Evolutionary conservation across 1,140 invertebrate genomes (phyloP).

Genomic region (Drosophila malerkotliana): DNA sequence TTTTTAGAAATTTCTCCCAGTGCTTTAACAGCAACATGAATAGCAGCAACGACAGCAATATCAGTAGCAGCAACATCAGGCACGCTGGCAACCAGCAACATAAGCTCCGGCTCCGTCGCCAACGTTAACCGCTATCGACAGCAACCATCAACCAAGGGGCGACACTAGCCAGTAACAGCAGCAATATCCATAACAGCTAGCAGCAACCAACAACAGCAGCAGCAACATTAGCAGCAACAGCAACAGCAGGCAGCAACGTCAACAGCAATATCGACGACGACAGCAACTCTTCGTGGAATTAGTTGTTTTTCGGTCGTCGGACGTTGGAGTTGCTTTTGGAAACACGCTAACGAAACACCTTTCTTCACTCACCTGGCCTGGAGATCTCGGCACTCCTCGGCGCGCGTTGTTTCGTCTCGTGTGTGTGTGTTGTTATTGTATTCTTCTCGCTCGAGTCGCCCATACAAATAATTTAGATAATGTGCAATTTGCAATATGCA

Average conservation of each 20-base stretch:
- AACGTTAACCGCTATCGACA: conserved; percentile 18
- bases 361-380: background rate
- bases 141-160: conserved; percentile 16
- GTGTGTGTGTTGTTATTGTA: conserved; percentile 20
- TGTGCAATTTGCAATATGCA: conserved; percentile 27
- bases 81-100: conserved; percentile 19
- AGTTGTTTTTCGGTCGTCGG: conserved; percentile 69
- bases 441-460: background rate
- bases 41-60: conserved; percentile 23
- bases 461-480: conserved; percentile 25
- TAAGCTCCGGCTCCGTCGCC: conserved; percentile 26
- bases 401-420: conserved; percentile 22
- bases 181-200: background rate
- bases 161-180: conserved; percentile 35
- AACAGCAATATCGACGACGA: conserved; percentile 26
- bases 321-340: conserved; percentile 25
- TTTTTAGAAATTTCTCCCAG: background rate
- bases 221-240: conserved; percentile 4
- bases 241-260: conserved; percentile 12
- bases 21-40: conserved; percentile 11
- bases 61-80: conserved; percentile 24
- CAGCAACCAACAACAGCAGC: conserved; percentile 7
- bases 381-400: conserved; percentile 34
- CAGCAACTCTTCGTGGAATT: conserved; percentile 33
- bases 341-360: background rate